Base-by-base conservation (phyloP, 2,797 vertebrate genomes). In the Notolabrus celidotus region DNA sequence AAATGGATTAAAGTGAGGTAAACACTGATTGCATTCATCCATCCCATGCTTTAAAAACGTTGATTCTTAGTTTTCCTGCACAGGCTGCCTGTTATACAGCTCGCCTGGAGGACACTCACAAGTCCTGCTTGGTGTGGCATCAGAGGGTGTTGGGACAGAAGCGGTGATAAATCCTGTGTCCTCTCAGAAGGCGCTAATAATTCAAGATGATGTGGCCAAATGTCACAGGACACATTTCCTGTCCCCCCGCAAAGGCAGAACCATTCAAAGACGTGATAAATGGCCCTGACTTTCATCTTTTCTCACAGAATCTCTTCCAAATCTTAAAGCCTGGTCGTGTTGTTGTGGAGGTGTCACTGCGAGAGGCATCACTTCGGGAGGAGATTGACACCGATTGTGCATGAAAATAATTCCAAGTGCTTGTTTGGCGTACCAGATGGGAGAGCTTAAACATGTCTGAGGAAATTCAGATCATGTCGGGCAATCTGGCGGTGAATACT, bases 171-270 rank as follows among this genome's bases (percentile, higher is more conserved):
- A 93, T 93, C 85, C 85, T 88, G 86, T 88, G 86, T 89, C 88
- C 88, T 88, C 86, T 86, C 84, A 78, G 68, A 87, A 89, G 85
- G 88, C 66, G 89, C 82, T 90, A 92, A 92, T 91, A 88, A 90
- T 91, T 92, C 88, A 91, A 86, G 81, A 92, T 90, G 90, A 92
- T 91, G 87, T 87, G 87, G 88, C 87, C 89, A 94, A 93, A 94
- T 93, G 92, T 92, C 92, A 93, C 78, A 81, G 86, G 86, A 92
- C 88, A 90, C 80, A 91, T 93, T 93, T 89, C 83, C 85, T 91
- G 83, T 91, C 79, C 71, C 74, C 17, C 75, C 46, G 41, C 63
- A 64, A 84, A 90, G 89, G 92, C 79, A 80, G 88, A 87, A 62
- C 70, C 83, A 74, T 83, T 87, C 86, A 79, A 62, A 72, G 51